A percentile compares a stretch with the other conserved stretches of the same genome.
Evolutionary conservation across 2,113 vertebrate genomes (phyloP).

Genomic region (Isurus oxyrinchus): DNA sequence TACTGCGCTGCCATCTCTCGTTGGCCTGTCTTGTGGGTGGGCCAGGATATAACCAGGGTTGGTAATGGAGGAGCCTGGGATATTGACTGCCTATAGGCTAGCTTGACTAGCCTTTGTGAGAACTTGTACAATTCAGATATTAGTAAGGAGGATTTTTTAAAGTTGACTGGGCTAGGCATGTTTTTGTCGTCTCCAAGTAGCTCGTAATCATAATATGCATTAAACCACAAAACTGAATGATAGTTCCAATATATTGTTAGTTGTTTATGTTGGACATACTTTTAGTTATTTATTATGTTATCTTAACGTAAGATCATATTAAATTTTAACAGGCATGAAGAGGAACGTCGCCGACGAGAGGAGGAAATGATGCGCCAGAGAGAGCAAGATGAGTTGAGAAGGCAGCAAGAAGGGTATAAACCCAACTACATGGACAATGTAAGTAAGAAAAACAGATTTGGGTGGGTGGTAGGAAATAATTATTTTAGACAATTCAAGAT

Average conservation of each 20-base stretch:
- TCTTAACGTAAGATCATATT: neutral
- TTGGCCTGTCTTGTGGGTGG: too few species aligned
- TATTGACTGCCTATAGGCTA: too few species aligned
- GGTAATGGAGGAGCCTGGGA: too few species aligned
- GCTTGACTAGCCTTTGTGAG: too few species aligned
- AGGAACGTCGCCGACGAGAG: constrained; percentile 83
- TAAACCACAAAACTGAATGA: neutral
- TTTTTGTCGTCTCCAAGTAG: too few species aligned
- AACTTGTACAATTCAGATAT: too few species aligned
- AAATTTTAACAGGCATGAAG: constrained; percentile 69
- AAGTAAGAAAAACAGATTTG: constrained; percentile 57
- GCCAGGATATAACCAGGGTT: too few species aligned
- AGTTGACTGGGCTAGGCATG: too few species aligned
- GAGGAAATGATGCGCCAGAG: constrained; percentile 89
- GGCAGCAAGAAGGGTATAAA: constrained; percentile 83
- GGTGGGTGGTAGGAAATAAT: neutral
- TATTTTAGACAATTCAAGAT: neutral
- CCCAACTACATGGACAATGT: constrained; percentile 84
- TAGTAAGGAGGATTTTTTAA: too few species aligned
- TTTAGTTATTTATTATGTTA: neutral
- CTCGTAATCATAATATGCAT: neutral
- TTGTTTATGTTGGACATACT: neutral
- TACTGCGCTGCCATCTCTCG: too few species aligned
- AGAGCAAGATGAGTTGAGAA: constrained; percentile 83
- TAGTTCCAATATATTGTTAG: neutral